Evolutionary conservation across 2,113 vertebrate species (phyloP).

Genomic region (Colaptes auratus): DNA sequence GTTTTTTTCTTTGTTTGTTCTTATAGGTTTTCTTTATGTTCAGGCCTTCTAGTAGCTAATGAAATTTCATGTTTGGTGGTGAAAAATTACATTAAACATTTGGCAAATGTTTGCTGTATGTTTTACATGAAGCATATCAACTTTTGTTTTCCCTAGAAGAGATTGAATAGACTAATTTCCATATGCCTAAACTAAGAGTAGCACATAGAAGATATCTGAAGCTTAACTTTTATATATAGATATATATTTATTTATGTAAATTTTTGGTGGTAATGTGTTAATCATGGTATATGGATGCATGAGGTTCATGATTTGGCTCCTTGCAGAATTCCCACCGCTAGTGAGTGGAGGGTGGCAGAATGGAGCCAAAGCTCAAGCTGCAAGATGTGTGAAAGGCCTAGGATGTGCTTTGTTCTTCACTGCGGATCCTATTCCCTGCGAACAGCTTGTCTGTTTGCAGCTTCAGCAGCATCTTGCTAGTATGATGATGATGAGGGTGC

Average conservation of each 20-base stretch:
- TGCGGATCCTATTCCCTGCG: rapidly evolving
- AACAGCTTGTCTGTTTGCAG: not conserved
- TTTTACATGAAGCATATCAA: not conserved
- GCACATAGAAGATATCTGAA: too few relatives aligned
- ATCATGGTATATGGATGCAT: not conserved
- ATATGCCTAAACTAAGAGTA: too few relatives aligned
- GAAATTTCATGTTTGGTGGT: not conserved
- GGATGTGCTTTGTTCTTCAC: not conserved
- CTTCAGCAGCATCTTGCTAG: not conserved
- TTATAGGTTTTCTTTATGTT: not conserved
- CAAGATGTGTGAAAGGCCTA: not conserved
- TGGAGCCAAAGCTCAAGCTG: not conserved
- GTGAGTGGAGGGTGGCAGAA: not conserved
- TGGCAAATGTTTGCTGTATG: not conserved
- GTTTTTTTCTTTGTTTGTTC: not conserved
- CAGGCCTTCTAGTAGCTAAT: not conserved
- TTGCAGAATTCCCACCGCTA: not conserved
- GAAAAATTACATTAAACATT: not conserved
- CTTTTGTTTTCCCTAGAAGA: too few relatives aligned
- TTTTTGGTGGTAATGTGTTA: not conserved
- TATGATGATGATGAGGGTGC: not conserved
- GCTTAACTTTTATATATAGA: too few relatives aligned
- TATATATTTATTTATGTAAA: too few relatives aligned
- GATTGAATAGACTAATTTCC: too few relatives aligned
- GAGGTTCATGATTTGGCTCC: not conserved